phyloP scores from a whole-genome alignment of 2,888 invertebrate species.

The Hirtodrosophila alboralis region DNA sequence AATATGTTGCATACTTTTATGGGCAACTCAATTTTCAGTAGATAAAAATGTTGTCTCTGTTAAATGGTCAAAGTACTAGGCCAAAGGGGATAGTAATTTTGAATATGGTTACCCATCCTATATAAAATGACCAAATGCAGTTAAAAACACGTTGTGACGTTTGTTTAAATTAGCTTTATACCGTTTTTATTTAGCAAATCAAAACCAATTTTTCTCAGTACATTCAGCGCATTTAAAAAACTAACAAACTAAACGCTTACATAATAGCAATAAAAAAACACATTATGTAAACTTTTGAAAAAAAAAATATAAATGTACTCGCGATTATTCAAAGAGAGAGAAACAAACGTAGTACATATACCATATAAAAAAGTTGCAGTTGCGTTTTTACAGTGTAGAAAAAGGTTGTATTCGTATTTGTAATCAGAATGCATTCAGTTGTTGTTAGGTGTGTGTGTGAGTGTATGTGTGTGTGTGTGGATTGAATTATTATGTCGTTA shows the following conservation, averaged over 20 bases:
- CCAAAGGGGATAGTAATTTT: no score
- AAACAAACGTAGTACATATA: constrained; percentile 53
- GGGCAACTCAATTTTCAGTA: no score
- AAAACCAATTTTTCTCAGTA: constrained; percentile 78
- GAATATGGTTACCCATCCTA: no score
- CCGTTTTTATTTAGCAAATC: constrained; percentile 80
- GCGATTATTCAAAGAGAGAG: constrained; percentile 41
- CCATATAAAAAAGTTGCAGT: constrained; percentile 69
- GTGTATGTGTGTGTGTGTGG: constrained; percentile 16
- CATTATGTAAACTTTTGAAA: constrained; percentile 61
- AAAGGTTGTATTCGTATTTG: constrained; percentile 50
- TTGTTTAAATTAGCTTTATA: constrained; percentile 80
- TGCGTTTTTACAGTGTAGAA: constrained; percentile 78
- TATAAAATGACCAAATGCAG: no score
- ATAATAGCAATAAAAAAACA: constrained; percentile 66
- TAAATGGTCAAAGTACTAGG: no score
- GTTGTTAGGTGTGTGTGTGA: constrained; percentile 11
- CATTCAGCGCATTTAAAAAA: constrained; percentile 80
- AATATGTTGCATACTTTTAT: no score
- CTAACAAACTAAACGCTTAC: constrained; percentile 77
- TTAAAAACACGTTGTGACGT: constrained; percentile 6
- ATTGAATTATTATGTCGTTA: constrained; percentile 34
- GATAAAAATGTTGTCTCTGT: no score
- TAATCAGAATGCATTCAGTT: constrained; percentile 53
- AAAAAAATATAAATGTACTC: constrained; percentile 53